Conservation (phyloP, 1,140 invertebrate species). For the Lethrus apterus region DNA sequence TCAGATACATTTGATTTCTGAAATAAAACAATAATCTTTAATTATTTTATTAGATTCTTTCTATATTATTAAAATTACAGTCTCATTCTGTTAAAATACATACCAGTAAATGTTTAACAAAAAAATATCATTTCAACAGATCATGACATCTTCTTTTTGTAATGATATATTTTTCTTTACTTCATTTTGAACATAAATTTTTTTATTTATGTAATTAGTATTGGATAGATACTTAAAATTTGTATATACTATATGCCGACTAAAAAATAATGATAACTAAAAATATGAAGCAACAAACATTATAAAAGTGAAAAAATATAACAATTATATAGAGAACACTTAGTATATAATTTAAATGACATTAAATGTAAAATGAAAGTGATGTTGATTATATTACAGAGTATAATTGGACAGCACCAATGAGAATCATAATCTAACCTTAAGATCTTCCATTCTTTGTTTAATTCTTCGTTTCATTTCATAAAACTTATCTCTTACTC, state of each 20-base stretch:
- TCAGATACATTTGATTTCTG: too few species aligned
- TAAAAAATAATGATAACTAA: conserved; percentile 9
- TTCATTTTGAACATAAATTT: too few species aligned
- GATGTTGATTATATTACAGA: conserved; percentile 3
- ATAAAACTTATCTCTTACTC: conserved; percentile 66
- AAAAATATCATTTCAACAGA: too few species aligned
- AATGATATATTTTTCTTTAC: too few species aligned
- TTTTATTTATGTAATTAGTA: too few species aligned
- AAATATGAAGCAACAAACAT: conserved; percentile 6
- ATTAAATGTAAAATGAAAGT: conserved; percentile 3
- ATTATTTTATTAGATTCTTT: too few species aligned
- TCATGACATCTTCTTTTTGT: too few species aligned
- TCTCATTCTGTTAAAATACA: too few species aligned
- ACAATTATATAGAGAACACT: not conserved
- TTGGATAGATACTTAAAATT: too few species aligned
- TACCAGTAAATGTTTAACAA: too few species aligned
- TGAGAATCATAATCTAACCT: conserved; percentile 51
- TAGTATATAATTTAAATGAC: conserved; percentile 1
- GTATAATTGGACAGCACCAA: not conserved
- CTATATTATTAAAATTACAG: too few species aligned
- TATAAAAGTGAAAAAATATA: conserved; percentile 14
- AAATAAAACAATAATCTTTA: too few species aligned
- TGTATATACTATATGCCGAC: conserved; percentile 7
- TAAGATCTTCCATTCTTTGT: conserved; percentile 63
- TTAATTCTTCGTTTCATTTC: conserved; percentile 61